A percentile compares a stretch with the other conserved stretches of the same genome.
Evolutionary conservation across 2,113 vertebrate genomes (phyloP).

Genomic region (Nettapus auritus): DNA sequence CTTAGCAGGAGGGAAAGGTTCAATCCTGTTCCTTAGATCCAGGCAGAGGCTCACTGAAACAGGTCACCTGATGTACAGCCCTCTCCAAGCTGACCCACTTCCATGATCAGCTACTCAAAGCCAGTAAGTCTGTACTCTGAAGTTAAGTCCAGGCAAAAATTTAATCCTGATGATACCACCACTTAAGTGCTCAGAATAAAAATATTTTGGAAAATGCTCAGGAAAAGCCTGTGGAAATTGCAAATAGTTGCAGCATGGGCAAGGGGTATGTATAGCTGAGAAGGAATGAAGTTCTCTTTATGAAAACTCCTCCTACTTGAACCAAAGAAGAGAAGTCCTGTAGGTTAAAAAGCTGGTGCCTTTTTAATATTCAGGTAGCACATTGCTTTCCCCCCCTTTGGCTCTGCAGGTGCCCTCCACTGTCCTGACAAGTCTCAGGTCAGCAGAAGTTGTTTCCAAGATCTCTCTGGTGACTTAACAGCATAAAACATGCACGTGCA

Average conservation of each 20-base stretch:
- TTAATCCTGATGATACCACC: neutral
- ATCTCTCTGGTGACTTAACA: neutral
- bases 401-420: neutral
- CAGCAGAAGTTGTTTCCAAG: neutral
- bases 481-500: neutral
- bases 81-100: neutral
- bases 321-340: neutral
- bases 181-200: neutral
- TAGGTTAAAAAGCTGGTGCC: rapidly evolving
- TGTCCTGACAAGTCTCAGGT: neutral
- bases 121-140: neutral
- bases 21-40: neutral
- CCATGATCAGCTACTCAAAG: neutral
- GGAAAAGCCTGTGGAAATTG: neutral
- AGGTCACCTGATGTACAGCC: neutral
- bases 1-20: neutral
- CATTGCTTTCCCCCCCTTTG: neutral
- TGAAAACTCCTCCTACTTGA: neutral
- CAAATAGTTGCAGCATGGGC: neutral
- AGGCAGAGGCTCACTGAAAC: neutral
- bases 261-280: neutral
- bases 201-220: neutral
- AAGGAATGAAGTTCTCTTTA: neutral
- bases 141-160: neutral
- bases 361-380: neutral